phyloP scores from a whole-genome alignment of 2,888 invertebrate genomes.

The Polydesmus complanatus region DNA sequence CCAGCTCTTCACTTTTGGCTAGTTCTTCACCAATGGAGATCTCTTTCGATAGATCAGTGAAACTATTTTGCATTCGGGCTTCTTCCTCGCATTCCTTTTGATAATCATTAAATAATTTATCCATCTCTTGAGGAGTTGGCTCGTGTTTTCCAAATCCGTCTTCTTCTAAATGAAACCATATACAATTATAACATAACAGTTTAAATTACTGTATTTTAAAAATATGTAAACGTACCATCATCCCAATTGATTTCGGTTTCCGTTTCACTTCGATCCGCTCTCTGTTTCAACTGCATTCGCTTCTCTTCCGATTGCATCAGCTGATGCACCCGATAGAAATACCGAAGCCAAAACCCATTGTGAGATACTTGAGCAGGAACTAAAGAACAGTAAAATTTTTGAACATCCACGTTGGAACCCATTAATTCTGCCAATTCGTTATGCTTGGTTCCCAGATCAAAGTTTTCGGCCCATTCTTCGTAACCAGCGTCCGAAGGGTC shows the following conservation, averaged over 20 bases:
- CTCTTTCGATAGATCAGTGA: background rate
- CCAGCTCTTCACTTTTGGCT: background rate
- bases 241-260: constrained; percentile 27
- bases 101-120: constrained; percentile 11
- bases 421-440: constrained; percentile 47
- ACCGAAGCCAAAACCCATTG: constrained; percentile 66
- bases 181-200: too few species aligned
- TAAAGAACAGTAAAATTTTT: constrained; percentile 47
- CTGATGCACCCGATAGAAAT: constrained; percentile 65
- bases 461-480: constrained; percentile 44
- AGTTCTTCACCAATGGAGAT: background rate
- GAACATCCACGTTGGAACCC: constrained; percentile 44
- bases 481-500: constrained; percentile 49
- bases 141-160: constrained; percentile 3
- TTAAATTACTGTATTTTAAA: background rate
- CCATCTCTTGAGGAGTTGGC: constrained; percentile 13
- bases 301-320: constrained; percentile 58
- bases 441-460: constrained; percentile 37
- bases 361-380: constrained; percentile 46
- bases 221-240: constrained; percentile 23
- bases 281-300: constrained; percentile 42
- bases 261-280: constrained; percentile 30
- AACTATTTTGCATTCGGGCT: background rate
- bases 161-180: background rate
- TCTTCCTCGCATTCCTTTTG: constrained; percentile 12